Evolutionary conservation across 2,888 invertebrate genomes (phyloP).

Genomic region (Heteromurus nitidus): DNA sequence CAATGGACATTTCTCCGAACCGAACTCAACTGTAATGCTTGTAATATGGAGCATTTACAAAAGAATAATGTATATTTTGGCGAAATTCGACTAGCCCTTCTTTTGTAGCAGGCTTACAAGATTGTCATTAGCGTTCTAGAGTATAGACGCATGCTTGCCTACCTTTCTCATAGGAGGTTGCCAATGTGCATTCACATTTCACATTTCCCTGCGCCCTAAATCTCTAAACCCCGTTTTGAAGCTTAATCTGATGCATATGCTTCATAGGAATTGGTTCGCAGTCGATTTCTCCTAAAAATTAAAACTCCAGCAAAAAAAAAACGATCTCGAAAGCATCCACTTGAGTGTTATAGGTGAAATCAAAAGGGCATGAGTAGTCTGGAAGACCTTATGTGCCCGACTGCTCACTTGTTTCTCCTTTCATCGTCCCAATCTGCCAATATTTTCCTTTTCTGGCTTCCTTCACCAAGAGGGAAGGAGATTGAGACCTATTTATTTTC

Average conservation of each 20-base stretch:
- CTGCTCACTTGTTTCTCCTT: neutral
- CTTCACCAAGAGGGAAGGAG: neutral
- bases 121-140: too few relatives aligned
- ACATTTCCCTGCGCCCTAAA: too few relatives aligned
- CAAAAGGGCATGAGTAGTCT: neutral
- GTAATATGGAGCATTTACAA: too few relatives aligned
- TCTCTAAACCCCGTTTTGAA: neutral
- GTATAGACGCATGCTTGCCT: too few relatives aligned
- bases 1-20: too few relatives aligned
- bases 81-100: too few relatives aligned
- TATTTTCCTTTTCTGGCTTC: neutral
- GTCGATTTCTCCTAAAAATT: slow-evolving; percentile 17
- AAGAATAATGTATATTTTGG: too few relatives aligned
- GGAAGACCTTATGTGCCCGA: neutral
- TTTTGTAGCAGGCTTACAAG: too few relatives aligned
- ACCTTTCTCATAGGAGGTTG: too few relatives aligned
- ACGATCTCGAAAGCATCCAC: too few relatives aligned
- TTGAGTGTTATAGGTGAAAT: neutral
- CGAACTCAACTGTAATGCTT: too few relatives aligned
- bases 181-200: neutral
- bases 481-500: slow-evolving; percentile 26
- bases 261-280: neutral
- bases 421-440: neutral
- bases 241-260: neutral
- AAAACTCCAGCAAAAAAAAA: slow-evolving; percentile 1